A percentile compares a stretch with the other conserved stretches of the same genome.
Conservation (phyloP, 2,113 vertebrate genomes). For the Nibea albiflora region DNA sequence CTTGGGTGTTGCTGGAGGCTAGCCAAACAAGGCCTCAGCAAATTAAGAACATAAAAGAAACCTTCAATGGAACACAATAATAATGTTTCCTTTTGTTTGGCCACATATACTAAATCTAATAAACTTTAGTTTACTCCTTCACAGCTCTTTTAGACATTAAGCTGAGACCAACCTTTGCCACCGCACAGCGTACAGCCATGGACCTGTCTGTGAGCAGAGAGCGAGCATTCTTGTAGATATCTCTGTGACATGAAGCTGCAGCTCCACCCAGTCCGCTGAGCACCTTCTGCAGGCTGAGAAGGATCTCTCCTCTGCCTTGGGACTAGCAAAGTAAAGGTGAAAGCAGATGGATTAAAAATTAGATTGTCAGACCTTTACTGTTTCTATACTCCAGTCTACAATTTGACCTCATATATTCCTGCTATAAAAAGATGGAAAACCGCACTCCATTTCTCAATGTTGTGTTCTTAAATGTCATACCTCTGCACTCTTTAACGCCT, state of each 20-base stretch:
- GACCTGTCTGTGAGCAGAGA: slow-evolving; percentile 95
- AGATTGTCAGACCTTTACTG: background rate
- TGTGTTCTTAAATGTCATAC: slow-evolving; percentile 73
- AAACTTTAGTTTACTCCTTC: background rate
- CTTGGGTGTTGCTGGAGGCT: background rate
- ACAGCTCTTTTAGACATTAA: background rate
- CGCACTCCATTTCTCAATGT: background rate
- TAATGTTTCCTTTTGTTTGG: background rate
- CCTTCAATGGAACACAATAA: background rate
- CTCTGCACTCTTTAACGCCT: slow-evolving; percentile 97
- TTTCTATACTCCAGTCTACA: background rate
- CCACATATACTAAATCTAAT: background rate
- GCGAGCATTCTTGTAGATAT: slow-evolving; percentile 97
- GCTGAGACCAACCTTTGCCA: slow-evolving; percentile 86
- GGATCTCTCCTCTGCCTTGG: slow-evolving; percentile 96
- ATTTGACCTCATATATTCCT: background rate
- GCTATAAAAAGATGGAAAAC: background rate
- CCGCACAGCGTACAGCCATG: slow-evolving; percentile 96
- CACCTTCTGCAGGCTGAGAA: slow-evolving; percentile 97
- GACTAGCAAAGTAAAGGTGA: slow-evolving; percentile 82
- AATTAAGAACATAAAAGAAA: background rate
- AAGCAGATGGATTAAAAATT: background rate
- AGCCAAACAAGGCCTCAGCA: background rate
- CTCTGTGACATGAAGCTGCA: slow-evolving; percentile 96
- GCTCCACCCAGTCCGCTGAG: slow-evolving; percentile 94